Conservation (phyloP, 2,113 vertebrate species). For the Platycercus adscitus region DNA sequence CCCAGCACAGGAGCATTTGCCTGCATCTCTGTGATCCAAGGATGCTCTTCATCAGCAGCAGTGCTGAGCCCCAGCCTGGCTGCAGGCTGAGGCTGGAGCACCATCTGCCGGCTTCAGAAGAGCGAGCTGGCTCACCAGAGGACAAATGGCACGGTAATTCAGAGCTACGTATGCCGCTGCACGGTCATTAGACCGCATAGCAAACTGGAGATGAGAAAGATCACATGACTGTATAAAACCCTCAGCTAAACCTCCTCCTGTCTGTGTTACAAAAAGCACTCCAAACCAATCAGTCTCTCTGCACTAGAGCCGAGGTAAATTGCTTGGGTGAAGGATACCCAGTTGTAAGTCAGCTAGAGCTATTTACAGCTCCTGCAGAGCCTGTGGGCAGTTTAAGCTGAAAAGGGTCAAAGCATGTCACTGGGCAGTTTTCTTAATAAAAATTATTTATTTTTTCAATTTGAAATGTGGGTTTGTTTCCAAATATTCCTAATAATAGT, state of each 20-base stretch:
- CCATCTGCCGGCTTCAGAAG: conserved; percentile 24
- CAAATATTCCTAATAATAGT: neutral
- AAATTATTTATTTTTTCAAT: neutral
- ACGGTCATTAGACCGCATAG: neutral
- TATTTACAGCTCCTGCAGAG: neutral
- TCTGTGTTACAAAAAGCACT: neutral
- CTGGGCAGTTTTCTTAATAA: neutral
- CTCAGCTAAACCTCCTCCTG: neutral
- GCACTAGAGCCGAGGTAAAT: neutral
- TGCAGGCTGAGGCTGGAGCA: neutral
- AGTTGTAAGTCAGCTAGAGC: neutral
- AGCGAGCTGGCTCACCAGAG: neutral
- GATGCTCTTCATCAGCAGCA: neutral
- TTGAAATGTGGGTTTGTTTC: neutral
- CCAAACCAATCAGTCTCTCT: neutral
- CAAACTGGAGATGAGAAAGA: neutral
- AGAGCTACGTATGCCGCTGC: accelerated
- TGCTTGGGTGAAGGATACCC: neutral
- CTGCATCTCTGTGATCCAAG: neutral
- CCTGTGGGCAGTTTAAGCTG: neutral
- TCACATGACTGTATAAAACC: neutral
- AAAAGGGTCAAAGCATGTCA: neutral
- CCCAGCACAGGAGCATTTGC: neutral
- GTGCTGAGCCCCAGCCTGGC: neutral
- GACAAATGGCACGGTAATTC: neutral